Conservation (phyloP, 2,113 vertebrate species). For the Willisornis vidua region DNA sequence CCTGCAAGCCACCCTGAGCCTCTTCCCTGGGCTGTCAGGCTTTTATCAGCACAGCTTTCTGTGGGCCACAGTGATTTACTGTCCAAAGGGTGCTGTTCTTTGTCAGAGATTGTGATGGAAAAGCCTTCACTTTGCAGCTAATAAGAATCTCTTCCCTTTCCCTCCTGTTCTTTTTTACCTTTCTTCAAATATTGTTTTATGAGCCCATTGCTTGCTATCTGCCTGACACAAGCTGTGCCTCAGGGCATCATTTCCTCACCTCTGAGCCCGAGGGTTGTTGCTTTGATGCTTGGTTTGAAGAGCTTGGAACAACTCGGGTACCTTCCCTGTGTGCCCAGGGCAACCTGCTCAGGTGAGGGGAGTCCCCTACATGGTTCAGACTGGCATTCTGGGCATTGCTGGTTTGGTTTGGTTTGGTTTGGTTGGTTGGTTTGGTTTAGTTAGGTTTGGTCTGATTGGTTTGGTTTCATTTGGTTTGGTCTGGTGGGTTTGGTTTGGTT, state of each 20-base stretch:
- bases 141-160: constrained; percentile 21
- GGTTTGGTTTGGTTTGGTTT: too few relatives aligned
- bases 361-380: background rate
- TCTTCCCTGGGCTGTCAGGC: constrained; percentile 46
- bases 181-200: constrained; percentile 64
- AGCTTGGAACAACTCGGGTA: constrained; percentile 40
- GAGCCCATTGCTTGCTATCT: constrained; percentile 32
- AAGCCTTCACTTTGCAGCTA: constrained; percentile 40
- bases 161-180: constrained; percentile 1
- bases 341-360: background rate
- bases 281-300: constrained; percentile 61
- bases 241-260: constrained; percentile 60
- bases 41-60: constrained; percentile 56
- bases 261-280: constrained; percentile 16
- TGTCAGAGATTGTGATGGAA: constrained; percentile 59
- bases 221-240: constrained; percentile 44
- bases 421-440: too few relatives aligned
- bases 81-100: constrained; percentile 52
- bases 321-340: background rate
- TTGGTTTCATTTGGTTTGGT: too few relatives aligned
- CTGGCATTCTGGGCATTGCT: background rate
- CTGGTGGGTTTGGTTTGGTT: too few relatives aligned
- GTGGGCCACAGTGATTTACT: constrained; percentile 63
- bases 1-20: constrained; percentile 55
- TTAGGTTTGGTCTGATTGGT: too few relatives aligned